A percentile compares a stretch with the other conserved stretches of the same genome.
Conservation (phyloP, 2,888 invertebrate genomes). For the Unio delphinus region DNA sequence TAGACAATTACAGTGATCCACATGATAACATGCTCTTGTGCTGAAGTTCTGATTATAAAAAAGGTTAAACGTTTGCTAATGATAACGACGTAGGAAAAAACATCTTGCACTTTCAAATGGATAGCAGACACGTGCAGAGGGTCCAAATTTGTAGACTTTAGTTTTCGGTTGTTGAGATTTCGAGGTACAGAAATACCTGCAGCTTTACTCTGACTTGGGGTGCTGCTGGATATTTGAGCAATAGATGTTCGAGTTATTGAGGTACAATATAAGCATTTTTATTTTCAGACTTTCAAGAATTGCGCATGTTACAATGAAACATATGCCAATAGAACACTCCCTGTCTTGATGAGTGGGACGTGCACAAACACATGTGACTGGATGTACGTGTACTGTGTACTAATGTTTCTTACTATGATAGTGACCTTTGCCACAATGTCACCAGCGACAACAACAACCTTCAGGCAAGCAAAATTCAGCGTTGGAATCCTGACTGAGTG, state of each 20-base stretch:
- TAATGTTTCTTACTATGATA: constrained; percentile 40
- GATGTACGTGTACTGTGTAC: constrained; percentile 38
- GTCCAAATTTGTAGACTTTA: too few relatives aligned
- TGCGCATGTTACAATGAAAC: too few relatives aligned
- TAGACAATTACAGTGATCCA: too few relatives aligned
- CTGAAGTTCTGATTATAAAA: too few relatives aligned
- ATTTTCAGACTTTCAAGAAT: neutral
- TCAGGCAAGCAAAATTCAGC: constrained; percentile 27
- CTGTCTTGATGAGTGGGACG: constrained; percentile 18
- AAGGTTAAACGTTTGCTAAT: too few relatives aligned
- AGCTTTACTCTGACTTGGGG: neutral
- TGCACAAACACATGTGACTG: constrained; percentile 38
- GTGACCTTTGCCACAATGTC: constrained; percentile 48
- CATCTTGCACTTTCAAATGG: too few relatives aligned
- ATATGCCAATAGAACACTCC: neutral
- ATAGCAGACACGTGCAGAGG: too few relatives aligned
- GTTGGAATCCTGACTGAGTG: too few relatives aligned
- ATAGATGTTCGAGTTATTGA: neutral
- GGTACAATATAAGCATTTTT: neutral
- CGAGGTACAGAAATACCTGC: too few relatives aligned
- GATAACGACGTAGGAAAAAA: too few relatives aligned
- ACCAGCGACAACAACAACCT: constrained; percentile 34
- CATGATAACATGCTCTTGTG: too few relatives aligned
- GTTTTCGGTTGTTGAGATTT: too few relatives aligned
- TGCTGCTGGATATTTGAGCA: neutral